phyloP scores from a whole-genome alignment of 2,888 invertebrate species.

The Pogonocherus hispidulus region DNA sequence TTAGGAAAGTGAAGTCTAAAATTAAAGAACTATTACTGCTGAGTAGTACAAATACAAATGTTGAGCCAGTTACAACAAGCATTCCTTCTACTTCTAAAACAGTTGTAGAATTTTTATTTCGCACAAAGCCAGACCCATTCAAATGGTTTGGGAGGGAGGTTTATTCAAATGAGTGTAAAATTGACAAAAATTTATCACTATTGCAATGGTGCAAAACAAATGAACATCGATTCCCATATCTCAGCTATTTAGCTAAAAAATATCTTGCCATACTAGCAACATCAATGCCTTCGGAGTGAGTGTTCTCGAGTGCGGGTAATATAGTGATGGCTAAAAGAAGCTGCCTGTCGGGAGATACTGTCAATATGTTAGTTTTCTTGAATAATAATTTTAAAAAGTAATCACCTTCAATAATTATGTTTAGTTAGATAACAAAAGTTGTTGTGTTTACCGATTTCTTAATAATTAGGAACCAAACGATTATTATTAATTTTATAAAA shows the following conservation, averaged over 20 bases:
- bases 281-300: slow-evolving; percentile 22
- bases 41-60: slow-evolving; percentile 5
- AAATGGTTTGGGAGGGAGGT: not conserved
- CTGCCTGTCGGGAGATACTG: slow-evolving; percentile 20
- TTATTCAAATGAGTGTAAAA: slow-evolving; percentile 1
- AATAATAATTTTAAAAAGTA: slow-evolving; percentile 18
- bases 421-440: too few relatives aligned
- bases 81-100: slow-evolving; percentile 8
- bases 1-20: not conserved
- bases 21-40: not conserved
- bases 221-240: slow-evolving; percentile 15
- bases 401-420: not conserved
- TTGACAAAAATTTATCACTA: slow-evolving; percentile 23
- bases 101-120: slow-evolving; percentile 20
- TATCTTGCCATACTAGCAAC: slow-evolving; percentile 27
- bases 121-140: not conserved
- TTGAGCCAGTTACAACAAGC: not conserved
- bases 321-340: slow-evolving; percentile 28
- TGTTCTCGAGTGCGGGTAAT: slow-evolving; percentile 27
- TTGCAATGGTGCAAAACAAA: slow-evolving; percentile 31
- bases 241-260: slow-evolving; percentile 17
- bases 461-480: too few relatives aligned
- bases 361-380: slow-evolving; percentile 24
- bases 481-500: too few relatives aligned
- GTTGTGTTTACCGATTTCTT: too few relatives aligned